A percentile compares a stretch with the other conserved stretches of the same genome.
phyloP scores from a whole-genome alignment of 1,140 invertebrate species.

The Nylanderia fulva region DNA sequence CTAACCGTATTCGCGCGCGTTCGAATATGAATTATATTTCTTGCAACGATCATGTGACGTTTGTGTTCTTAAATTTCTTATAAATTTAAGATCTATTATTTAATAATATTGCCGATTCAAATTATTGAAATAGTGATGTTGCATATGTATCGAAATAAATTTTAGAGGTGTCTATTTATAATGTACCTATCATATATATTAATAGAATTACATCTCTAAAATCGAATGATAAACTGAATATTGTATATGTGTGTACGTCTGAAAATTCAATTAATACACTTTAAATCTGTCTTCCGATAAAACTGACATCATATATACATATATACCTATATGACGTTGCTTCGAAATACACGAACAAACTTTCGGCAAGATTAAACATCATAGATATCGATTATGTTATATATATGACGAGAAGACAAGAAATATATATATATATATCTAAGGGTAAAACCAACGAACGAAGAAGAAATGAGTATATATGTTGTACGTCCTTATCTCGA shows the following conservation, averaged over 20 bases:
- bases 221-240: neutral
- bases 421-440: no score
- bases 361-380: neutral
- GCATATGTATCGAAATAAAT: conserved; percentile 18
- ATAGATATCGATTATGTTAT: neutral
- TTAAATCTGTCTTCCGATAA: neutral
- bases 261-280: conserved; percentile 1
- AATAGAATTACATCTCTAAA: neutral
- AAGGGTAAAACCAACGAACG: neutral
- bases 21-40: conserved; percentile 18
- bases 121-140: conserved; percentile 19
- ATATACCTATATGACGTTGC: neutral
- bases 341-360: neutral
- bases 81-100: neutral
- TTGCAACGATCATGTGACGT: conserved; percentile 9
- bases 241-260: neutral
- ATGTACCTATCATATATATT: conserved; percentile 14
- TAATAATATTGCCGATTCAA: conserved; percentile 11
- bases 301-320: neutral
- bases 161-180: conserved; percentile 30
- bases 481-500: conserved; percentile 76
- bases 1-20: neutral
- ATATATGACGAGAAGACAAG: neutral
- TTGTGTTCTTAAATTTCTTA: neutral
- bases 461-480: conserved; percentile 37